Evolutionary conservation across 1,140 invertebrate species (phyloP), one percentile per base, ranked within the genome.

Genomic region (Conus ventricosus): DNA sequence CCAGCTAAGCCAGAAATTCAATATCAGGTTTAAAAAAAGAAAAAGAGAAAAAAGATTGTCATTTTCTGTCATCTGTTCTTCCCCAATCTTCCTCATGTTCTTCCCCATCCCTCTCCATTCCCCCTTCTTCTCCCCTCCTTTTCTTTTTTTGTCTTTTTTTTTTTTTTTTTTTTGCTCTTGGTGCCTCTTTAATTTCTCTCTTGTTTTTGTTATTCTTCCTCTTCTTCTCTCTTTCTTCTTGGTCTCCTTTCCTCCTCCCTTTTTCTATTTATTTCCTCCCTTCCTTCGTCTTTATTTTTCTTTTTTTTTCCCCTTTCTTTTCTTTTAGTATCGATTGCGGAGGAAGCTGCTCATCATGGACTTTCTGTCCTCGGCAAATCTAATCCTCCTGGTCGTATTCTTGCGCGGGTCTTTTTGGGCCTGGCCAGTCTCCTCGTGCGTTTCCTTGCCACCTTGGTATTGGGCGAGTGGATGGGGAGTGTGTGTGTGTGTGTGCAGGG

Each of bases 1-100:
- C 81, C 54, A 83, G 55, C 57, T 60, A 55, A 83, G 51, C 55
- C 81, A 17, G 25, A 55, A 83, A 83, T 83, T 83, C 81, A 55
- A 83, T 83, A 83, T 54, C 25, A 25, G 76, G 20, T 71, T 23
- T 5, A 71, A 71, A 23, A 71, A 71, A 71, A 10, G 2, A 71
- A 71, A 71, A 71, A 10, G 4, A 10, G 4, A n/a, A 71, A 71
- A 20, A n/a, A n/a, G 20, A 20, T 71, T 23, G 20, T 71, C 20
- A 20, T 23, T 20, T 11, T 71, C 57, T 71, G 67, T 71, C 20
- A n/a, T 71, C 17, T 63, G 60, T 63, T 4, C 4, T 63, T 4
- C 60, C 60, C 60, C 17, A 20, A 63, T 78, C 54, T 25, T 84
- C 82, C 23, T 53, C 54, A 11, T 82, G n/a, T 55, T 23, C 54